phyloP scores from a whole-genome alignment of 2,113 vertebrate species.

The Isichthys henryi region DNA sequence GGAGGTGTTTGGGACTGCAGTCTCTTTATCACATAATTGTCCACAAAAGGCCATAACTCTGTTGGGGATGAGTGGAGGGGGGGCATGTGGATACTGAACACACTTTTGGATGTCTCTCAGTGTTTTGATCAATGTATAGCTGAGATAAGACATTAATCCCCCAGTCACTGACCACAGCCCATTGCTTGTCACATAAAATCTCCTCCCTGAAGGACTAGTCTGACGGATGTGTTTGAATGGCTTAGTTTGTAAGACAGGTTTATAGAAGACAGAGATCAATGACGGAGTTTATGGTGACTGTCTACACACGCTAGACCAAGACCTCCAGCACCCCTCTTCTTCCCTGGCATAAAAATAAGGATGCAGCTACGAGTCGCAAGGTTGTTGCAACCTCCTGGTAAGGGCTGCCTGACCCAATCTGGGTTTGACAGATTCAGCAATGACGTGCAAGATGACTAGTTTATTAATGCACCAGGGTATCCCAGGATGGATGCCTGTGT shows the following conservation, averaged over 20 bases:
- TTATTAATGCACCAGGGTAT: not conserved
- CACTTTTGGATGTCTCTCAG: not conserved
- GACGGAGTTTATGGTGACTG: constrained; percentile 46
- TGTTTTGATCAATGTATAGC: constrained; percentile 9
- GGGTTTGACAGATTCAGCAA: not conserved
- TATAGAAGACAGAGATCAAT: constrained; percentile 50
- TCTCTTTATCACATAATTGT: constrained; percentile 7
- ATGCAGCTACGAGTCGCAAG: not conserved
- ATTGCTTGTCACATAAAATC: constrained; percentile 15
- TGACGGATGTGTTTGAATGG: constrained; percentile 40
- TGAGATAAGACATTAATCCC: constrained; percentile 13
- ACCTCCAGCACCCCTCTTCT: constrained; percentile 2
- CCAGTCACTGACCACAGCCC: not conserved
- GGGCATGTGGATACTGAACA: not conserved
- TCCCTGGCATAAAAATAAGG: not conserved
- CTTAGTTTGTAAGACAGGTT: constrained; percentile 41
- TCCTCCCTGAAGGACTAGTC: constrained; percentile 27
- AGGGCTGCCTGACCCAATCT: not conserved
- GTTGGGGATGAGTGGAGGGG: not conserved
- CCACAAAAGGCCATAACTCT: not conserved
- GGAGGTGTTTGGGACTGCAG: not conserved
- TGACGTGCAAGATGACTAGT: not conserved
- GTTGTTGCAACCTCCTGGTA: not conserved
- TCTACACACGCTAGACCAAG: constrained; percentile 47
- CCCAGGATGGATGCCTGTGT: not conserved